Evolutionary conservation across 2,113 vertebrate species (phyloP).

Genomic region (Phaethon lepturus): DNA sequence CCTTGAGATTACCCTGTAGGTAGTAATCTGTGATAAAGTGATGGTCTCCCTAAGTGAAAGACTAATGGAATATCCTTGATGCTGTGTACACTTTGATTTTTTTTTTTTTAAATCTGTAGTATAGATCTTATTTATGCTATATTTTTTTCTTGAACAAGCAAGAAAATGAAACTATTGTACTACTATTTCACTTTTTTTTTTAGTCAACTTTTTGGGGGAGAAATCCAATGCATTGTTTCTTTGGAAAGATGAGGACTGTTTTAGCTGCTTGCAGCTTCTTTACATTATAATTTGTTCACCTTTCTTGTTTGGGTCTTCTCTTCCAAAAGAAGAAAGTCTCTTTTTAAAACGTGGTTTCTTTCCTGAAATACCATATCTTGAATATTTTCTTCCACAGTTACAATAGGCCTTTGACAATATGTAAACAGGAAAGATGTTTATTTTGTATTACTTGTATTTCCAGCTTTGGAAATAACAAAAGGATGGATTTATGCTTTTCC

Average conservation of each 20-base stretch:
- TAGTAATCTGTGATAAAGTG: neutral
- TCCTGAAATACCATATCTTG: neutral
- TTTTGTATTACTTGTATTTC: neutral
- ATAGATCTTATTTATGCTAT: neutral
- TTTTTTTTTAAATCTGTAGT: neutral
- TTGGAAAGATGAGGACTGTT: neutral
- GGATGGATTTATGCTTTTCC: neutral
- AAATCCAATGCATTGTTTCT: neutral
- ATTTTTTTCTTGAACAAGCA: neutral
- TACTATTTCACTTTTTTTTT: neutral
- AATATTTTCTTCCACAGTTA: neutral
- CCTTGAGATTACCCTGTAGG: neutral
- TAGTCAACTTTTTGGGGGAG: rapidly evolving
- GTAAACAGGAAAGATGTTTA: neutral
- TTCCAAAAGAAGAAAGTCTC: neutral
- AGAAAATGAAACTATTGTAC: neutral
- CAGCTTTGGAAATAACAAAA: neutral
- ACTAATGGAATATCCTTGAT: neutral
- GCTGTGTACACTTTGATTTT: neutral
- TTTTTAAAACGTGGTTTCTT: neutral
- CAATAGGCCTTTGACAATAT: neutral
- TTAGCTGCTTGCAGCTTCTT: neutral
- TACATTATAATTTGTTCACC: neutral
- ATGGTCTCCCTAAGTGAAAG: neutral
- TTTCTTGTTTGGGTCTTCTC: neutral